These are phyloP conservation scores for Trachelus tabidus DNA, from an alignment of 2,888 invertebrate species.

Conservation along the genomic window DNA sequence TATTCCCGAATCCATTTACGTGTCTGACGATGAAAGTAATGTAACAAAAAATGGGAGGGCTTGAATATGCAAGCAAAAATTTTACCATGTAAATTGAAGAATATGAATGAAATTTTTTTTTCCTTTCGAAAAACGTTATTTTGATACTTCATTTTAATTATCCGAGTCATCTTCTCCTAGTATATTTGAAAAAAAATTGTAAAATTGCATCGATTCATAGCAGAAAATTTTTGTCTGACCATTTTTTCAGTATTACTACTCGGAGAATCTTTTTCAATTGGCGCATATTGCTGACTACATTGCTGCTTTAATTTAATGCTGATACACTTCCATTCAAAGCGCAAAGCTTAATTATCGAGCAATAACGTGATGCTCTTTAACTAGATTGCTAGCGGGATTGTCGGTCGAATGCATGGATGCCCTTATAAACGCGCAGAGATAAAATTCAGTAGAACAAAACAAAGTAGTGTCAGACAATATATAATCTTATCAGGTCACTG, in stretches of 20 bases:
- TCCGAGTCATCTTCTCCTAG: not conserved
- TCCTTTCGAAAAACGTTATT: slow-evolving; percentile 1
- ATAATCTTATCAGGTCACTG: not conserved
- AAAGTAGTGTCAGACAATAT: not conserved
- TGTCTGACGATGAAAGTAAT: not conserved
- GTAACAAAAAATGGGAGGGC: not conserved
- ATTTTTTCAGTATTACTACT: not conserved
- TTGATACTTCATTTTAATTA: not conserved
- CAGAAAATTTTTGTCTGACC: not conserved
- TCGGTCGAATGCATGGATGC: not conserved
- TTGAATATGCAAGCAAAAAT: not conserved
- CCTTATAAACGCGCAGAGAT: not conserved
- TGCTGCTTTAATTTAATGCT: not conserved
- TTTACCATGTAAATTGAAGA: slow-evolving; percentile 11
- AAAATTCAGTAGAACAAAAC: not conserved
- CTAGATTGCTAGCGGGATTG: not conserved
- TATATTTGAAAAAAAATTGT: not conserved
- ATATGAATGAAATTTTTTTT: not conserved
- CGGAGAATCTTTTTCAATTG: not conserved
- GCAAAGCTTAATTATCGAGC: not conserved
- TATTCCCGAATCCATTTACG: not conserved
- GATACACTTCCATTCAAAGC: not conserved
- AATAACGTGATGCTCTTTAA: not conserved
- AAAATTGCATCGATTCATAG: not conserved
- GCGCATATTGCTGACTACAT: not conserved